Percentiles rank a stretch among this genome's conserved stretches.
These are phyloP conservation scores for Halesus radiatus DNA, from an alignment of 1,140 invertebrate genomes.

Conservation along the genomic window DNA sequence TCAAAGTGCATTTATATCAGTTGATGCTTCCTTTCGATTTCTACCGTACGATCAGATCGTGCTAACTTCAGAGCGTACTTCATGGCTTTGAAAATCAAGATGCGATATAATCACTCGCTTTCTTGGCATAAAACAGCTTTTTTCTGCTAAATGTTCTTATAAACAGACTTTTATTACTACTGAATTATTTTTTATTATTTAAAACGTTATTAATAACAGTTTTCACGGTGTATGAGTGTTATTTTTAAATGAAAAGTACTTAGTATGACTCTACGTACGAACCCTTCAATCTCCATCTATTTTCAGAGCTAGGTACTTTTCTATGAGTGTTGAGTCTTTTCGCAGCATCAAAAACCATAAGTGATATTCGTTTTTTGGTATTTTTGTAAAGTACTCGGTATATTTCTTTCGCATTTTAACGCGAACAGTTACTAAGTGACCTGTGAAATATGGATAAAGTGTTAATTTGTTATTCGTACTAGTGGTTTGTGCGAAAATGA, in stretches of 20 bases:
- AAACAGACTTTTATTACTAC: background rate
- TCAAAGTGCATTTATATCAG: conserved; percentile 6
- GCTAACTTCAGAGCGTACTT: conserved; percentile 28
- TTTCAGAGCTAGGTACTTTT: conserved; percentile 52
- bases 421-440: conserved; percentile 35
- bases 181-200: background rate
- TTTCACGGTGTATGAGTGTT: background rate
- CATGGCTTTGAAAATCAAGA: conserved; percentile 22
- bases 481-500: conserved; percentile 48
- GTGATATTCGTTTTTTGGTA: conserved; percentile 50
- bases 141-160: background rate
- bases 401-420: conserved; percentile 42
- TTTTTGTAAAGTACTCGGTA: conserved; percentile 45
- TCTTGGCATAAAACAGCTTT: conserved; percentile 11
- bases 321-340: conserved; percentile 53
- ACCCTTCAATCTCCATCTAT: conserved; percentile 53
- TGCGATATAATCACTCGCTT: conserved; percentile 32
- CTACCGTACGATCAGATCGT: background rate
- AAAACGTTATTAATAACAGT: background rate
- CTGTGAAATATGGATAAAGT: conserved; percentile 44
- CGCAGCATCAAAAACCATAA: conserved; percentile 53
- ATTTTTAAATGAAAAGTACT: conserved; percentile 39
- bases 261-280: conserved; percentile 41
- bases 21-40: conserved; percentile 28
- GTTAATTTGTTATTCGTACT: conserved; percentile 42